Percentiles rank a stretch among this genome's conserved stretches.
These are phyloP conservation scores for Melieria omissa DNA, from an alignment of 2,888 invertebrate genomes.

Conservation along the genomic window DNA sequence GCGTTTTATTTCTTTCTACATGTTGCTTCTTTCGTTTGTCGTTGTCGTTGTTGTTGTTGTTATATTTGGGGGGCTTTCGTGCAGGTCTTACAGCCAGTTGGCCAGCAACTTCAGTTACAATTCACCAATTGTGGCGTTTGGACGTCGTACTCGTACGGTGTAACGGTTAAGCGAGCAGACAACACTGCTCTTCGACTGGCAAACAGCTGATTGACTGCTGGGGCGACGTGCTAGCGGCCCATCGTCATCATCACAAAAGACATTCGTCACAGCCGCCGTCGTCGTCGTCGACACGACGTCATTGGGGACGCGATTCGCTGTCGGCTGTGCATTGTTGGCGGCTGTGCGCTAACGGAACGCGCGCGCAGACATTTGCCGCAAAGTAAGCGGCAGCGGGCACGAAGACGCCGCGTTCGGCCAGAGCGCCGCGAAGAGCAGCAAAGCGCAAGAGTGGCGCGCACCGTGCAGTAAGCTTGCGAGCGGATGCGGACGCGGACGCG, in stretches of 20 bases:
- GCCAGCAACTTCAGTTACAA: conserved; percentile 59
- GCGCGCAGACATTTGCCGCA: conserved; percentile 14
- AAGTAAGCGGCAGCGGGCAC: conserved; percentile 28
- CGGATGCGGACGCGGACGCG: conserved; percentile 53
- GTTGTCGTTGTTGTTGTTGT: not conserved
- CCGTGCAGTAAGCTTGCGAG: conserved; percentile 35
- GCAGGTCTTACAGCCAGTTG: conserved; percentile 18
- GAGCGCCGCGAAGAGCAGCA: conserved; percentile 23
- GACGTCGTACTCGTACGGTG: conserved; percentile 49
- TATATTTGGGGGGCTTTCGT: conserved; percentile 10
- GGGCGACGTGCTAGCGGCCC: too few species aligned
- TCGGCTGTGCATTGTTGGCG: conserved; percentile 6
- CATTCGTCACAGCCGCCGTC: too few species aligned
- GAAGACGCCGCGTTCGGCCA: conserved; percentile 28
- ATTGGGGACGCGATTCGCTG: not conserved
- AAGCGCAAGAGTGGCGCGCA: not conserved
- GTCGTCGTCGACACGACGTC: too few species aligned
- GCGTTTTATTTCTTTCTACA: conserved; percentile 14
- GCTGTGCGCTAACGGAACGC: conserved; percentile 15
- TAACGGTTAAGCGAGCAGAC: too few species aligned
- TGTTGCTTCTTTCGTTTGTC: conserved; percentile 16
- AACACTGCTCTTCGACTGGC: too few species aligned
- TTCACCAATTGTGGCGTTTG: conserved; percentile 63
- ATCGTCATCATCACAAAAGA: too few species aligned
- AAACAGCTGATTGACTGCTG: too few species aligned